These are phyloP conservation scores for Protula sp. DNA, from an alignment of 2,888 invertebrate species.

Conservation along the genomic window DNA sequence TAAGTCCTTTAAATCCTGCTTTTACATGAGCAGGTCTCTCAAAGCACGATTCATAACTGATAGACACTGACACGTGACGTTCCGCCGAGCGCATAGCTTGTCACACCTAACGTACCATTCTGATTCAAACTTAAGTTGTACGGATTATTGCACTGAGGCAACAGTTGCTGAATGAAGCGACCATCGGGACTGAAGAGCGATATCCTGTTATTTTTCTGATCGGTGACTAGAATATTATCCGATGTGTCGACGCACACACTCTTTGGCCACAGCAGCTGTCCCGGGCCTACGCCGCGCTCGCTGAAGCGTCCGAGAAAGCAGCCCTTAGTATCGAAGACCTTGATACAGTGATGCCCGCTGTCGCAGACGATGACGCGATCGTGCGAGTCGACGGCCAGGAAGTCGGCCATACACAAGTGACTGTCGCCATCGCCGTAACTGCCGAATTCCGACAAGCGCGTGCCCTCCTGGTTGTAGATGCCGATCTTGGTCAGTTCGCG, in stretches of 20 bases:
- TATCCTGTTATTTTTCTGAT: conserved; percentile 15
- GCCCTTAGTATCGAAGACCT: conserved; percentile 18
- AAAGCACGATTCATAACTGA: too few species aligned
- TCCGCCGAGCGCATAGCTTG: background rate
- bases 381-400: conserved; percentile 19
- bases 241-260: conserved; percentile 15
- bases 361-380: conserved; percentile 19
- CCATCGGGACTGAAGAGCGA: conserved; percentile 18
- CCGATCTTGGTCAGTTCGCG: conserved; percentile 18
- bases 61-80: background rate
- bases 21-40: too few species aligned
- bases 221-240: conserved; percentile 21
- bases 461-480: conserved; percentile 11
- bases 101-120: background rate
- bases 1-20: too few species aligned
- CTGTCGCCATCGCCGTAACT: conserved; percentile 14
- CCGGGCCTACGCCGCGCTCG: conserved; percentile 12
- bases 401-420: conserved; percentile 24
- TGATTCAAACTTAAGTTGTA: conserved; percentile 9
- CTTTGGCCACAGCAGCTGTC: conserved; percentile 22
- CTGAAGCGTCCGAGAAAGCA: conserved; percentile 14
- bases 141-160: conserved; percentile 8
- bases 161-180: conserved; percentile 15
- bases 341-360: conserved; percentile 23
- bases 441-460: conserved; percentile 17